Evolutionary conservation across 2,797 vertebrate genomes (phyloP).

Genomic region (Hippocampus kuda): DNA sequence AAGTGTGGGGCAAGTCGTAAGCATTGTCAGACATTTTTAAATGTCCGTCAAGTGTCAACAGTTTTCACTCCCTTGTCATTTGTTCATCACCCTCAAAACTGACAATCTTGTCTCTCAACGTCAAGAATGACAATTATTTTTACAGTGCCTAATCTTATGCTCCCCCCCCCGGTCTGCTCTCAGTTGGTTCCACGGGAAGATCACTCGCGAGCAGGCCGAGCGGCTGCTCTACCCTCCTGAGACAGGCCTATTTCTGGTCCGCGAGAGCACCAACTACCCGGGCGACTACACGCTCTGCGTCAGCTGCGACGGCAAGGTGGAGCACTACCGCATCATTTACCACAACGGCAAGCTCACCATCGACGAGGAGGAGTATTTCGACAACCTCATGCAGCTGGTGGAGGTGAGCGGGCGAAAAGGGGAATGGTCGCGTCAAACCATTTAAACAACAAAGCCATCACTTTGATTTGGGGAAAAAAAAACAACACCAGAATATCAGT

Average conservation of each 20-base stretch:
- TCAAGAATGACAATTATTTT: not conserved
- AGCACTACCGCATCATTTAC: conserved; percentile 98
- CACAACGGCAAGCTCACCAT: conserved; percentile 93
- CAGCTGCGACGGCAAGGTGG: conserved; percentile 96
- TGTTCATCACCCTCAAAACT: no score
- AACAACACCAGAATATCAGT: no score
- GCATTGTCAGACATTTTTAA: no score
- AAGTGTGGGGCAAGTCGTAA: no score
- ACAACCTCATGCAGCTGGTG: conserved; percentile 98
- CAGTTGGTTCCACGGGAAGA: conserved; percentile 99
- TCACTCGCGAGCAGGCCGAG: conserved; percentile 91
- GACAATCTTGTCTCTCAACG: no score
- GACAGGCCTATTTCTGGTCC: conserved; percentile 87
- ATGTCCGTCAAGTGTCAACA: no score
- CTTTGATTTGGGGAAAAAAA: no score
- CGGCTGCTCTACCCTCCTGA: conserved; percentile 85
- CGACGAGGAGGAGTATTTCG: conserved; percentile 94
- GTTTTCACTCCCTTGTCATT: no score
- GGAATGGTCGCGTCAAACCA: no score
- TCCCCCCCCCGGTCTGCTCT: not conserved
- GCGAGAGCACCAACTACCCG: conserved; percentile 97
- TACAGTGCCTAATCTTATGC: not conserved
- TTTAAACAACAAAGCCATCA: no score
- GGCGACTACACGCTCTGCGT: conserved; percentile 97
- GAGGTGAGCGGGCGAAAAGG: conserved; percentile 72